These are phyloP conservation scores for Xiphorhynchus erythropygius DNA, from an alignment of 2,797 vertebrate genomes.

Conservation along the genomic window DNA sequence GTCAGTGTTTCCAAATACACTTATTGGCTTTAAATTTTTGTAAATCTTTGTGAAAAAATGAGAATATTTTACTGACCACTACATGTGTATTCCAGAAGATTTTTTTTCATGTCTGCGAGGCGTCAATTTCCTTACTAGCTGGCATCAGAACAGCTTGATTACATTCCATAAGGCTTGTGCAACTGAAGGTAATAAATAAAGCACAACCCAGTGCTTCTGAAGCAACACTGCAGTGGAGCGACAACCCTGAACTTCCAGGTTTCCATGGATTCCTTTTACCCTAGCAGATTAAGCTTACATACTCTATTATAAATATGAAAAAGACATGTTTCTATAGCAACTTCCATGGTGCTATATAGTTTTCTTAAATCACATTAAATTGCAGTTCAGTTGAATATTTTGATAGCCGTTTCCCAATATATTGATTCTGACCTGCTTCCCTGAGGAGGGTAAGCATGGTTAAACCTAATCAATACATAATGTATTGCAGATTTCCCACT, in stretches of 20 bases:
- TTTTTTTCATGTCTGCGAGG: neutral
- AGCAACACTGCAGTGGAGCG: neutral
- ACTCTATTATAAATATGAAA: neutral
- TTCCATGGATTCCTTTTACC: constrained; percentile 1
- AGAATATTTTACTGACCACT: neutral
- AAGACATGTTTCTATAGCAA: constrained; percentile 48
- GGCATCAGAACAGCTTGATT: neutral
- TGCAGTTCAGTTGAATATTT: neutral
- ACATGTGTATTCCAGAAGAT: neutral
- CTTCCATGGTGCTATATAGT: neutral
- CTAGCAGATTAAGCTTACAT: neutral
- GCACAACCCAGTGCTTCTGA: neutral
- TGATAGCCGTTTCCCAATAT: neutral
- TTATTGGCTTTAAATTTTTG: neutral
- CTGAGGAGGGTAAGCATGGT: neutral
- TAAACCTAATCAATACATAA: neutral
- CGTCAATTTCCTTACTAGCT: neutral
- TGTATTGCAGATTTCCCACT: neutral
- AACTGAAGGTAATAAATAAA: neutral
- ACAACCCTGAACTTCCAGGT: neutral
- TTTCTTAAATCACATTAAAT: neutral
- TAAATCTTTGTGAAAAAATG: neutral
- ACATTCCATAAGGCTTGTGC: neutral
- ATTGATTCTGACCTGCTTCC: neutral
- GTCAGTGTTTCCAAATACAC: neutral